Evolutionary conservation across 2,888 invertebrate species (phyloP).

Genomic region (Rhagophthalmus giganteus): DNA sequence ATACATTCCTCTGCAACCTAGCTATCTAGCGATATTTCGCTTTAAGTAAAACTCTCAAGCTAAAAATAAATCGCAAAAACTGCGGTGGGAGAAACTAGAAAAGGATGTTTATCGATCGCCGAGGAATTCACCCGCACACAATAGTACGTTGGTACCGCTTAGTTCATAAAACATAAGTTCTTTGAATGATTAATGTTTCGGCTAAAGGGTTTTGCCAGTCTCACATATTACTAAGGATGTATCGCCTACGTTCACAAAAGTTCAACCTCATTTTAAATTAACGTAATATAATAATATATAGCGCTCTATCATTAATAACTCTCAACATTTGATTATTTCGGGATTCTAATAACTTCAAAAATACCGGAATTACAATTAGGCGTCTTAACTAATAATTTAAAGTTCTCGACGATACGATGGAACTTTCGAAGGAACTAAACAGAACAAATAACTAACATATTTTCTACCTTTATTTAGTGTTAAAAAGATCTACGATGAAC

Average conservation of each 20-base stretch:
- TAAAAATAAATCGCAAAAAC: too few species aligned
- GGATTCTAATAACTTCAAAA: conserved; percentile 2
- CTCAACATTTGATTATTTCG: conserved; percentile 13
- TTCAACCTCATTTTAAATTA: conserved; percentile 33
- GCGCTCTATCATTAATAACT: conserved; percentile 33
- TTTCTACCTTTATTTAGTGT: conserved; percentile 2
- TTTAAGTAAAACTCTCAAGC: too few species aligned
- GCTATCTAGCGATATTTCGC: too few species aligned
- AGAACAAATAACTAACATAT: not conserved
- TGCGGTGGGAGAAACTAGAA: too few species aligned
- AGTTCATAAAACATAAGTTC: conserved; percentile 25
- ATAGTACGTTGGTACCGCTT: conserved; percentile 23
- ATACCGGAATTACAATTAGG: conserved; percentile 7
- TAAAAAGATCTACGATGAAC: not conserved
- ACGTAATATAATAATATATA: conserved; percentile 38
- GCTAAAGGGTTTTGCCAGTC: conserved; percentile 37
- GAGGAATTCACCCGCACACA: too few species aligned
- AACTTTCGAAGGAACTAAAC: not conserved
- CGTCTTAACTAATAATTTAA: conserved; percentile 10
- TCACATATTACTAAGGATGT: conserved; percentile 34
- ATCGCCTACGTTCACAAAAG: conserved; percentile 35
- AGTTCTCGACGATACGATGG: not conserved
- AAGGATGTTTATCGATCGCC: too few species aligned
- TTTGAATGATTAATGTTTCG: conserved; percentile 36
- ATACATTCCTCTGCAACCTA: too few species aligned